Percentiles rank a stretch among this genome's conserved stretches.
Evolutionary conservation across 2,888 invertebrate genomes (phyloP).

Genomic region (Drosophila acutilabella): DNA sequence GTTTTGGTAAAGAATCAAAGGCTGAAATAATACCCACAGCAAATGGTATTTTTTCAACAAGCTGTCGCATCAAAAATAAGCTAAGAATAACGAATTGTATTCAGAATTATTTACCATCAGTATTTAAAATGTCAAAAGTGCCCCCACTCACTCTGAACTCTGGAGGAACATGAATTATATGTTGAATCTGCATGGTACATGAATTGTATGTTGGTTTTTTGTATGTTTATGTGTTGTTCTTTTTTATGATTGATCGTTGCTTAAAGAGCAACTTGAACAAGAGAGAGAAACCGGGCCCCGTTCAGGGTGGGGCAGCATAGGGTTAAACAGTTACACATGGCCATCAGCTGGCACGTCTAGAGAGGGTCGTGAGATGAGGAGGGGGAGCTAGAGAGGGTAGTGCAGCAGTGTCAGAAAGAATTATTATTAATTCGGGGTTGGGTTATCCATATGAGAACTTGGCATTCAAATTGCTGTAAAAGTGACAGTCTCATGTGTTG

Average conservation of each 20-base stretch:
- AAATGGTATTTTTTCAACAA: constrained; percentile 23
- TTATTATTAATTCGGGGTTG: constrained; percentile 61
- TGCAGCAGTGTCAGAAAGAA: constrained; percentile 51
- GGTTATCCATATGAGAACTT: constrained; percentile 40
- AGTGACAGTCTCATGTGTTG: constrained; percentile 45
- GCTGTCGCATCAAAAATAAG: constrained; percentile 28
- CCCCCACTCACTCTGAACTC: constrained; percentile 37
- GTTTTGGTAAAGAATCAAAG: constrained; percentile 20
- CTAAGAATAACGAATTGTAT: constrained; percentile 42
- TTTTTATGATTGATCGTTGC: constrained; percentile 69
- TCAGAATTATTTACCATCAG: constrained; percentile 52
- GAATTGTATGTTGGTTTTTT: constrained; percentile 33
- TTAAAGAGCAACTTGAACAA: constrained; percentile 61
- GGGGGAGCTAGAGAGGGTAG: constrained; percentile 15
- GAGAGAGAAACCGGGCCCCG: no score
- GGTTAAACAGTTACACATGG: constrained; percentile 73
- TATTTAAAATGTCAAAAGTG: constrained; percentile 65
- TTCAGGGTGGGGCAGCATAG: constrained; percentile 46
- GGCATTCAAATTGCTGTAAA: constrained; percentile 63
- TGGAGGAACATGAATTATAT: constrained; percentile 30
- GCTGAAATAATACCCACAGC: constrained; percentile 31
- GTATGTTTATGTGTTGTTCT: constrained; percentile 1
- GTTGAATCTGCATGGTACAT: constrained; percentile 54
- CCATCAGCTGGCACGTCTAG: constrained; percentile 26
- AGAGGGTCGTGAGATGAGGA: not conserved